phyloP scores from a whole-genome alignment of 2,113 vertebrate species.

The Rana temporaria region DNA sequence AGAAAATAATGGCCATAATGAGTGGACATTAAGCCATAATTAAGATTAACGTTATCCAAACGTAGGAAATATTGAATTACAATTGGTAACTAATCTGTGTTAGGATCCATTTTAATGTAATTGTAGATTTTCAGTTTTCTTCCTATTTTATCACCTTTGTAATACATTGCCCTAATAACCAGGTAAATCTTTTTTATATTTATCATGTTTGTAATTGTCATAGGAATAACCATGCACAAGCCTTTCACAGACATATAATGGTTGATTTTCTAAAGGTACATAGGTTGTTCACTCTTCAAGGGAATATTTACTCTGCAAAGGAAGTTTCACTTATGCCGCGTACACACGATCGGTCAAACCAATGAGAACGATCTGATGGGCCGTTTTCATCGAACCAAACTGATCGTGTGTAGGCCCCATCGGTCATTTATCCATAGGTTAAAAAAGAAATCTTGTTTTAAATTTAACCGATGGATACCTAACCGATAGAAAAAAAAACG shows the following conservation, averaged over 20 bases:
- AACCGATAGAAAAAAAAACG: too few species aligned
- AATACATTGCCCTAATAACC: conserved; percentile 5
- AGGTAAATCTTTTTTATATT: conserved; percentile 17
- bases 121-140: neutral
- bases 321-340: too few species aligned
- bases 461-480: too few species aligned
- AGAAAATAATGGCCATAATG: too few species aligned
- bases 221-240: conserved; percentile 1
- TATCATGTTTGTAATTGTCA: conserved; percentile 24
- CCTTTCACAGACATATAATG: conserved; percentile 6
- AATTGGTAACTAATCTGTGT: conserved; percentile 23
- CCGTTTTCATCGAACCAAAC: too few species aligned
- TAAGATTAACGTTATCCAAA: neutral
- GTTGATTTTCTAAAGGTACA: neutral
- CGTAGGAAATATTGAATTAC: neutral
- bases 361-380: too few species aligned
- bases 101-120: neutral
- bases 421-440: too few species aligned
- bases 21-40: neutral
- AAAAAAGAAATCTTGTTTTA: too few species aligned
- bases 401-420: too few species aligned
- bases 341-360: too few species aligned
- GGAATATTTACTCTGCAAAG: too few species aligned
- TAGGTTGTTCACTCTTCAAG: too few species aligned
- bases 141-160: neutral